phyloP scores from a whole-genome alignment of 2,888 invertebrate genomes.

The Hyalella azteca region DNA sequence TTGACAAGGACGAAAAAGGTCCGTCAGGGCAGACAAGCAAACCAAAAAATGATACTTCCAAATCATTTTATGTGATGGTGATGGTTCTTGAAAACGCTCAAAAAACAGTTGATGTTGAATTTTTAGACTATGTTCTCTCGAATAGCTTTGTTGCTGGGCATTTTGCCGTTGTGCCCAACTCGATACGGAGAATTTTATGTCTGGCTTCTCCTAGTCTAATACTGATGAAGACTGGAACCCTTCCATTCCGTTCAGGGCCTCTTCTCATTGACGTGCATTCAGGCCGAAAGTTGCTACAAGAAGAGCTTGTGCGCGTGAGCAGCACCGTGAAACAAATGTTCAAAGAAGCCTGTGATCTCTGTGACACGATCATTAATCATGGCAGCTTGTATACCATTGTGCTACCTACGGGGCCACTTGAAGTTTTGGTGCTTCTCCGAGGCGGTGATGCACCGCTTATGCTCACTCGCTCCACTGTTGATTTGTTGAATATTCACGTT shows the following conservation, averaged over 20 bases:
- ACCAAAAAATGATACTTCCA: not conserved
- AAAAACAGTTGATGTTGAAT: not conserved
- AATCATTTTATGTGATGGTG: not conserved
- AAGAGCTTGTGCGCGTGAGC: not conserved
- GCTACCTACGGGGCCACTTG: not conserved
- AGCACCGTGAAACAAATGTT: not conserved
- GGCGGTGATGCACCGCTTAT: not conserved
- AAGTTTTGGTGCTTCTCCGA: not conserved
- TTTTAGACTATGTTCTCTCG: not conserved
- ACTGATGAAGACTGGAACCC: not conserved
- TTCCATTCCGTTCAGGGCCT: not conserved
- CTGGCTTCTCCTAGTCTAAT: not conserved
- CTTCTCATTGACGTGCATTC: not conserved
- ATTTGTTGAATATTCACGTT: not conserved
- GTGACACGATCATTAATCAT: not conserved
- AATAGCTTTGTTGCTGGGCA: not conserved
- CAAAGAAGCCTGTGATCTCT: not conserved
- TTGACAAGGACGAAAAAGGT: not conserved
- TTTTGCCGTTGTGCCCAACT: not conserved
- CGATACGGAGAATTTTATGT: not conserved
- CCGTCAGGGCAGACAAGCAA: too few relatives aligned
- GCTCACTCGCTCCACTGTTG: not conserved
- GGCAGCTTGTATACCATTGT: not conserved
- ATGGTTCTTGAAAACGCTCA: not conserved
- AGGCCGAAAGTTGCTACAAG: not conserved